These are phyloP conservation scores for Octodon degus DNA, from an alignment of 2,113 vertebrate genomes.

Conservation along the genomic window DNA sequence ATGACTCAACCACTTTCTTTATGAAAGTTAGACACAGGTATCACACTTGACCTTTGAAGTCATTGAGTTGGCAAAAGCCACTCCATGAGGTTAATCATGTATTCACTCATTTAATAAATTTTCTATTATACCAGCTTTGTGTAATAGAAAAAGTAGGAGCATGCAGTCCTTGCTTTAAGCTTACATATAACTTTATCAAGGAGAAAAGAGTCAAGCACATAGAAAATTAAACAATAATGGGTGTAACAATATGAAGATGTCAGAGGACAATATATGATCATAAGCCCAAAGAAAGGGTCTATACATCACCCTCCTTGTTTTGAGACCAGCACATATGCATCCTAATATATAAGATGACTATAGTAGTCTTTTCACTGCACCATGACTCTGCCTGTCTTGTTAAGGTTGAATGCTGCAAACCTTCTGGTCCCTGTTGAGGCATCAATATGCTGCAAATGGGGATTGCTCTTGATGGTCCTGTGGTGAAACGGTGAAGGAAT, in stretches of 20 bases:
- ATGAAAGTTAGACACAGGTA: neutral
- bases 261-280: neutral
- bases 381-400: neutral
- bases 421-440: too few species aligned
- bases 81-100: neutral
- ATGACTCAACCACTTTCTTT: slow-evolving; percentile 18
- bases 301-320: neutral
- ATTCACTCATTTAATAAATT: slow-evolving; percentile 38
- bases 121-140: neutral
- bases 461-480: too few species aligned
- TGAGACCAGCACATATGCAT: neutral
- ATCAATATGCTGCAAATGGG: too few species aligned
- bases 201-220: neutral
- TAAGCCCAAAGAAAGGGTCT: neutral
- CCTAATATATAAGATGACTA: neutral
- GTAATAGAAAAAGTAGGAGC: neutral
- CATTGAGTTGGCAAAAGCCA: neutral
- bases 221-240: neutral
- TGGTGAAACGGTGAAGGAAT: too few species aligned
- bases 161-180: neutral
- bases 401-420: neutral
- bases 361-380: neutral
- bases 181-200: neutral
- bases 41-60: slow-evolving; percentile 33
- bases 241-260: neutral